Base-by-base conservation (phyloP, 2,888 invertebrate genomes). In the Heliconius cydno region DNA sequence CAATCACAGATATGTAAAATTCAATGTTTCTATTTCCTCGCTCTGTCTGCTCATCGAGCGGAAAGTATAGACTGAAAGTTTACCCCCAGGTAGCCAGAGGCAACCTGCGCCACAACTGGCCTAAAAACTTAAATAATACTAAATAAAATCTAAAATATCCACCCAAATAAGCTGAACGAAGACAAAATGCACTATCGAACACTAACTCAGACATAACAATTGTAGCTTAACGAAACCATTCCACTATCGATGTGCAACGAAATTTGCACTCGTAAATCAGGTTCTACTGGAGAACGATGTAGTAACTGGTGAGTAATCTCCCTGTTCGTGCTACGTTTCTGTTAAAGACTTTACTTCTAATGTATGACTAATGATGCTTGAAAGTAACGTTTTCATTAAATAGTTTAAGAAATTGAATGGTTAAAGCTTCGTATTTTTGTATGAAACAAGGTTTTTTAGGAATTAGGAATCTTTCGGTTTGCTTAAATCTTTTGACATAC, bases 241-340 rank as follows among this genome's bases (percentile, higher is more conserved):
- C 80, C 76, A 76, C 72, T 73, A 76, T 81, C 73, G 76, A 79
- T 77, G 78, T 66, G 76, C 67, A 57, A 73, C 72, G 78, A 80
- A 82, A 80, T 82, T 82, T 71, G 74, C 78, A 80, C 28, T 77
- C 78, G 78, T 82, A 82, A 82, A 82, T 82, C 82, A 80, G 78
- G 68, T 52, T 79, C 74, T 60, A 78, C 65, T 77, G 71, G 76
- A 78, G 80, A 77, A 77, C 76, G 71, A 30, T 66, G 52, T 65
- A 76, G 66, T 76, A 79, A 72, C 79, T 76, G 22, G 25, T 66
- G 75, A 76, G 79, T 72, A 72, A 60, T 57, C 52, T 71, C 13
- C 13, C 25, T 65, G 13, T 25, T 41, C 46, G 41, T 68, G 63
- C 60, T n/a, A 46, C 25, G 77, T 71, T 68, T n/a, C 38, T 13